These are phyloP conservation scores for Scartelaos histophorus DNA, from an alignment of 2,113 vertebrate species.

Conservation along the genomic window DNA sequence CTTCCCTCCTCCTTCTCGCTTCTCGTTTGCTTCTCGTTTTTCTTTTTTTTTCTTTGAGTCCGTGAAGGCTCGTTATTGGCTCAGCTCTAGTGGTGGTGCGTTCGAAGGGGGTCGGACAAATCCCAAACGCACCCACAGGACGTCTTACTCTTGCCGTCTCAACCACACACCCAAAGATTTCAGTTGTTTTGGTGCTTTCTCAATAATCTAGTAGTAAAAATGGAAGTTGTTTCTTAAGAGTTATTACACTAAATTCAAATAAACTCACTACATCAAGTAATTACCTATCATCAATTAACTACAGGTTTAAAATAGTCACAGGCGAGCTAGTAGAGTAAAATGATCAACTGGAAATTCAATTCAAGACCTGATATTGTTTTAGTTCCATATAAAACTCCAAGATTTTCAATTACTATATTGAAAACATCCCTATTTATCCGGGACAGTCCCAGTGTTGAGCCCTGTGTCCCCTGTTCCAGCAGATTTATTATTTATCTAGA, in stretches of 20 bases:
- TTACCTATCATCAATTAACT: neutral
- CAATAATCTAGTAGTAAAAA: neutral
- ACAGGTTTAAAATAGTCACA: neutral
- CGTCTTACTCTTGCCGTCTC: no score
- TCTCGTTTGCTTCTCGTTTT: constrained; percentile 38
- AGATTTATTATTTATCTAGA: no score
- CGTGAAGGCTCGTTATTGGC: constrained; percentile 71
- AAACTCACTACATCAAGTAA: neutral
- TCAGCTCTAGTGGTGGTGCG: constrained; percentile 28
- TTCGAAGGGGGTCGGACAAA: constrained; percentile 39
- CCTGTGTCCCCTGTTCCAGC: no score
- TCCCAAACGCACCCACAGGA: neutral
- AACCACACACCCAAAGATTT: no score
- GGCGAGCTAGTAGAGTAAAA: no score
- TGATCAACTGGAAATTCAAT: no score
- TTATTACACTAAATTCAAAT: neutral
- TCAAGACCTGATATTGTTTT: no score
- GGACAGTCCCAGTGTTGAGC: no score
- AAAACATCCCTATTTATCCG: no score
- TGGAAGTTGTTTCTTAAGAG: neutral
- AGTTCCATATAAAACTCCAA: no score
- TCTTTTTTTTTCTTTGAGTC: constrained; percentile 35
- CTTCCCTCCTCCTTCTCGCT: constrained; percentile 11
- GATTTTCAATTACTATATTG: no score
- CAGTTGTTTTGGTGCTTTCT: neutral